phyloP scores from a whole-genome alignment of 2,888 invertebrate genomes.

The Lycaena phlaeas region DNA sequence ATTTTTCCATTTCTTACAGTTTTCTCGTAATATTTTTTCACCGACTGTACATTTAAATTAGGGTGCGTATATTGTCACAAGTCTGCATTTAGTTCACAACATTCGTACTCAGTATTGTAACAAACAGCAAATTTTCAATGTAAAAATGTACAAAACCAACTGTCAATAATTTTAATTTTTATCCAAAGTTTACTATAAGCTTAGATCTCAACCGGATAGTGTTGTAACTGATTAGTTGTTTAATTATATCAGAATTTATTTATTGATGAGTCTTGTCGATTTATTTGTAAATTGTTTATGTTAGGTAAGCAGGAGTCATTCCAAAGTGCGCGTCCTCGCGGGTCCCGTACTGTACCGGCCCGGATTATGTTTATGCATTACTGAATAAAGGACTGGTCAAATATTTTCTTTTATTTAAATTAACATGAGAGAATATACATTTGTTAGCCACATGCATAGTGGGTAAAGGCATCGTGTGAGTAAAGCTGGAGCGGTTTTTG shows the following conservation, averaged over 20 bases:
- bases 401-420: constrained; percentile 15
- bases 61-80: constrained; percentile 51
- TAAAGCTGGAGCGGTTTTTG: too few relatives aligned
- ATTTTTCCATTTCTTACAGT: too few relatives aligned
- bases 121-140: constrained; percentile 43
- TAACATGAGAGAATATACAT: not conserved
- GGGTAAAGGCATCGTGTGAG: too few relatives aligned
- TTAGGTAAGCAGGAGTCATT: constrained; percentile 58
- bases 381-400: constrained; percentile 55
- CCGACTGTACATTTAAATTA: constrained; percentile 37
- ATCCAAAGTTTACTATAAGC: constrained; percentile 71
- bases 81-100: constrained; percentile 40
- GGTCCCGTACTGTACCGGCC: constrained; percentile 46
- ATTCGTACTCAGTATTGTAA: constrained; percentile 42
- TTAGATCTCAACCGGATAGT: constrained; percentile 66
- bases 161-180: constrained; percentile 58
- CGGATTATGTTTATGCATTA: constrained; percentile 64
- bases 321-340: constrained; percentile 54
- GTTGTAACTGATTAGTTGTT: constrained; percentile 44
- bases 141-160: constrained; percentile 65
- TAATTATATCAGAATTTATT: constrained; percentile 64
- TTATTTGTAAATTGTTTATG: constrained; percentile 54
- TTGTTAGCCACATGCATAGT: too few relatives aligned
- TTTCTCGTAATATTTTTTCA: constrained; percentile 35
- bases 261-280: constrained; percentile 48